These are phyloP conservation scores for Arion vulgaris DNA, from an alignment of 1,140 invertebrate species.

Conservation along the genomic window DNA sequence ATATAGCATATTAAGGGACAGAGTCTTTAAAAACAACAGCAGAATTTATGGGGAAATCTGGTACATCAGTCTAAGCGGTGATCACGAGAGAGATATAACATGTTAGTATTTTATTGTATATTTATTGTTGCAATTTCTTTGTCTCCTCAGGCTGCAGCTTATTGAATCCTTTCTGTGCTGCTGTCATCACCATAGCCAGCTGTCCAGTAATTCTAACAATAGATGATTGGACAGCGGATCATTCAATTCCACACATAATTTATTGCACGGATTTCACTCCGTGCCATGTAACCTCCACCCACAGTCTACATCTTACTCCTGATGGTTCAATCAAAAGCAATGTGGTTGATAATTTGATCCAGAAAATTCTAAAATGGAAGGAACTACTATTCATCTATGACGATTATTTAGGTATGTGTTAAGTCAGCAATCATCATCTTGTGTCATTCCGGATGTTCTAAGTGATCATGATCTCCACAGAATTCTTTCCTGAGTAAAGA, in stretches of 20 bases:
- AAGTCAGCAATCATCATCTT: neutral
- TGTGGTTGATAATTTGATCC: neutral
- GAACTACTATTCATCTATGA: slow-evolving; percentile 23
- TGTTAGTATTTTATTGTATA: no score
- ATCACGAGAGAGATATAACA: no score
- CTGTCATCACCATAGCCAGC: slow-evolving; percentile 23
- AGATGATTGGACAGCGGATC: slow-evolving; percentile 3
- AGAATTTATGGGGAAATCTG: no score
- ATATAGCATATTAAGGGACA: no score
- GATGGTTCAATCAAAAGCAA: neutral
- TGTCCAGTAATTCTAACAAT: neutral
- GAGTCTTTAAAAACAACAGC: no score
- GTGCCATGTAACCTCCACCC: neutral
- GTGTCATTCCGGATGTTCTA: no score
- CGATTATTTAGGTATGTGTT: slow-evolving; percentile 26
- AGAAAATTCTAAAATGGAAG: slow-evolving; percentile 1
- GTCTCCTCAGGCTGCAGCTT: slow-evolving; percentile 13
- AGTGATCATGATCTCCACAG: no score
- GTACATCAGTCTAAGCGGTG: no score
- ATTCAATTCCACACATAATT: slow-evolving; percentile 6
- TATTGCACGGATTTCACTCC: neutral
- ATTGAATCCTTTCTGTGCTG: neutral
- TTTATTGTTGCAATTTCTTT: neutral
- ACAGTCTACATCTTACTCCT: slow-evolving; percentile 12
- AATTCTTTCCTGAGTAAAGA: no score